Percentiles rank a stretch among this genome's conserved stretches.
phyloP scores from a whole-genome alignment of 2,113 vertebrate genomes.

The Tauraco erythrolophus region DNA sequence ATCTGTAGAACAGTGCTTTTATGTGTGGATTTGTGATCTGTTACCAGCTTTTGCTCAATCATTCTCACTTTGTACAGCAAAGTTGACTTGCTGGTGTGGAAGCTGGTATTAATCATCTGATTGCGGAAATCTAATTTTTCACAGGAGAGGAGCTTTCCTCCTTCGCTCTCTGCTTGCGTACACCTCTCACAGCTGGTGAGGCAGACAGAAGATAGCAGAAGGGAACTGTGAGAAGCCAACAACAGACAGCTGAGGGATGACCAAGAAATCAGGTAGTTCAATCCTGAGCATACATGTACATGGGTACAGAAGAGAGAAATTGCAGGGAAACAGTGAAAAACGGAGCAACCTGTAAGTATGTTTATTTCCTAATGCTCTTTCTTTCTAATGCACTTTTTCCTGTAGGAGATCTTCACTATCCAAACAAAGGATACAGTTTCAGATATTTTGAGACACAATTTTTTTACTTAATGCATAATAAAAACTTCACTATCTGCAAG shows the following conservation, averaged over 20 bases:
- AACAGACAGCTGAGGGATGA: neutral
- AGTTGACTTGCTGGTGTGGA: neutral
- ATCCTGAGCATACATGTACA: neutral
- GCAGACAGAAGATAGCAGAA: neutral
- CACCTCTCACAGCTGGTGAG: neutral
- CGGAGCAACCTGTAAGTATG: neutral
- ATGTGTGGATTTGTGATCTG: neutral
- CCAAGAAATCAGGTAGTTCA: too few relatives aligned
- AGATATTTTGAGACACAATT: neutral
- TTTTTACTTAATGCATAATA: neutral
- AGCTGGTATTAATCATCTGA: neutral
- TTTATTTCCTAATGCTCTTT: neutral
- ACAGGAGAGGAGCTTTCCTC: neutral
- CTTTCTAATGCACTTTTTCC: neutral
- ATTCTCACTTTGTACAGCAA: neutral
- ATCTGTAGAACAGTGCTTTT: neutral
- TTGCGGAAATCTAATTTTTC: neutral
- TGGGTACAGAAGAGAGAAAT: neutral
- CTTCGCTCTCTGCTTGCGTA: neutral
- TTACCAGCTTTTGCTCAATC: neutral
- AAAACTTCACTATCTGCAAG: neutral
- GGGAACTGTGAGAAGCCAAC: neutral
- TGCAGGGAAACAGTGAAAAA: neutral
- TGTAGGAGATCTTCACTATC: neutral
- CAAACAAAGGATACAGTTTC: neutral